Percentiles rank a stretch among this genome's conserved stretches.
These are phyloP conservation scores for Parazoanthus swiftii DNA, from an alignment of 92 coral and sea anemone genomes.

Conservation along the genomic window DNA sequence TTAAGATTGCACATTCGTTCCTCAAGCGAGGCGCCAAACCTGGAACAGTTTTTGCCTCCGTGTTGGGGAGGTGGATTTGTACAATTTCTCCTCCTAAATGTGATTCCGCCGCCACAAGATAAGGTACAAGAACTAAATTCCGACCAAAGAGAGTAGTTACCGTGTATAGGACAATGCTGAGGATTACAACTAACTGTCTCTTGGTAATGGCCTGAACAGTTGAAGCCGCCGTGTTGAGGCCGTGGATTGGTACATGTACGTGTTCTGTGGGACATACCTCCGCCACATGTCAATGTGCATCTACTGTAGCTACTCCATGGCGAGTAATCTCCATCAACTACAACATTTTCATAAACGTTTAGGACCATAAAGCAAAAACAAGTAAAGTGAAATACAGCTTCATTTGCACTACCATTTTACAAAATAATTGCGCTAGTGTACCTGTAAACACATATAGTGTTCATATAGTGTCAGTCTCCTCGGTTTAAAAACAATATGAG, in stretches of 20 bases:
- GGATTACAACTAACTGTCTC: slow-evolving; percentile 51
- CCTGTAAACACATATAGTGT: no score
- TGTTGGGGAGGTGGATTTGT: slow-evolving; percentile 60
- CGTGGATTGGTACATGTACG: slow-evolving; percentile 66
- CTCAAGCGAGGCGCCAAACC: slow-evolving; percentile 51
- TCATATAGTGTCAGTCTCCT: no score
- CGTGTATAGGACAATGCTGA: slow-evolving; percentile 64
- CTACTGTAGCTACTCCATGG: slow-evolving; percentile 63
- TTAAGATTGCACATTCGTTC: slow-evolving; percentile 51
- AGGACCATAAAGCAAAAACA: neutral
- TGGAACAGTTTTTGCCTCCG: slow-evolving; percentile 63
- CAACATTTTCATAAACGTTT: neutral
- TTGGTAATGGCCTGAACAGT: slow-evolving; percentile 47
- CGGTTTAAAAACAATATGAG: no score
- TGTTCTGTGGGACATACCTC: slow-evolving; percentile 44
- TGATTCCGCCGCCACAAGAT: slow-evolving; percentile 63
- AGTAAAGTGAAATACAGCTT: neutral
- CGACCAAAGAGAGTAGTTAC: slow-evolving; percentile 65
- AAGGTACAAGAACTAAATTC: slow-evolving; percentile 52
- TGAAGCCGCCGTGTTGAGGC: slow-evolving; percentile 64
- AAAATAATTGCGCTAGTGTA: no score
- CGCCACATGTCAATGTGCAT: slow-evolving; percentile 56
- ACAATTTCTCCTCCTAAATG: slow-evolving; percentile 58
- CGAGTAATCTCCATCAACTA: slow-evolving; percentile 69
- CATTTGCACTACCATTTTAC: no score